Evolutionary conservation across 2,797 vertebrate species (phyloP).

Genomic region (Phyllotis vaccarum): DNA sequence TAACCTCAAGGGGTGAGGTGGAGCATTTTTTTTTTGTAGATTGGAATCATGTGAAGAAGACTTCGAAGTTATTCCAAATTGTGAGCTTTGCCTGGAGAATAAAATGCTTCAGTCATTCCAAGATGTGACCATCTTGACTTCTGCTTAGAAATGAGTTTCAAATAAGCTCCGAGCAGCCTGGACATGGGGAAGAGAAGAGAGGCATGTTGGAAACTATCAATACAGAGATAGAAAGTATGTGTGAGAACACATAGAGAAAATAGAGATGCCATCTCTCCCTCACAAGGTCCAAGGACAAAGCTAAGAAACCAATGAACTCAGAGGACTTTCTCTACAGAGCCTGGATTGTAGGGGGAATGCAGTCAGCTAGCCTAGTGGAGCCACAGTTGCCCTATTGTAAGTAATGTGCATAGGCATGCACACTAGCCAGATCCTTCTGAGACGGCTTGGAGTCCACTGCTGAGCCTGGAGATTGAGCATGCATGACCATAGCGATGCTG

Average conservation of each 20-base stretch:
- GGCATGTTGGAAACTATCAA: fast-evolving
- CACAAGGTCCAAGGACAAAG: neutral
- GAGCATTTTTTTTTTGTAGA: neutral
- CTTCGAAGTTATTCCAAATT: neutral
- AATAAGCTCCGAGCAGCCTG: neutral
- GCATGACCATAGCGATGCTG: no score
- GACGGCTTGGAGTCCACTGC: no score
- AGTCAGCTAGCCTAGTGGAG: no score
- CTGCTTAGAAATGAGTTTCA: neutral
- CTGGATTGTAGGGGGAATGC: neutral
- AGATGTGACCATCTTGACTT: neutral
- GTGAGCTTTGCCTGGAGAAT: neutral
- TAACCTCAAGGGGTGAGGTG: neutral
- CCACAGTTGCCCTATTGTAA: no score
- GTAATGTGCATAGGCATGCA: no score
- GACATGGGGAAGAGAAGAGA: no score
- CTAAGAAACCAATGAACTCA: no score
- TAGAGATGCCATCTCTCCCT: neutral
- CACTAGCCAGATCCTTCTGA: no score
- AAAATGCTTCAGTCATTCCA: neutral
- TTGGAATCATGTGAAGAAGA: neutral
- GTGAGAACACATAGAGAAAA: neutral
- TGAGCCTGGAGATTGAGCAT: no score
- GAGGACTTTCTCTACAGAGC: neutral
- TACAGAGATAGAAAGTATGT: neutral